Evolutionary conservation across 2,888 invertebrate species (phyloP).

Genomic region (Cephalotes varians): DNA sequence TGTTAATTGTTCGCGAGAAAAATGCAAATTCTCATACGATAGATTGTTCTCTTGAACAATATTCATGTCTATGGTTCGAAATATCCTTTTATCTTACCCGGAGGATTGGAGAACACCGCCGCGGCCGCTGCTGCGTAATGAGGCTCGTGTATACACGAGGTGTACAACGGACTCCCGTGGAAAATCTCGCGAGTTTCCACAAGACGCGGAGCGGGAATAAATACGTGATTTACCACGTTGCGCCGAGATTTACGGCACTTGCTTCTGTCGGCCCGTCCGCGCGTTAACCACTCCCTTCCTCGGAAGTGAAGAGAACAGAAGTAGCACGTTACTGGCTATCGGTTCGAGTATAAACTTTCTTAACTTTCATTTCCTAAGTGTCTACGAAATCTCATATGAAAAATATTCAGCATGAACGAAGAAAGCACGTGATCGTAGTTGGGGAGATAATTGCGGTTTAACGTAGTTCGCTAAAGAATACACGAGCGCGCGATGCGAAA

Average conservation of each 20-base stretch:
- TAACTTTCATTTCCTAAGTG: slow-evolving; percentile 46
- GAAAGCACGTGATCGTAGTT: slow-evolving; percentile 24
- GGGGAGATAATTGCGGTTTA: slow-evolving; percentile 29
- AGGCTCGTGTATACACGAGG: background rate
- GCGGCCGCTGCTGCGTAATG: slow-evolving; percentile 19
- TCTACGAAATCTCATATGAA: slow-evolving; percentile 30
- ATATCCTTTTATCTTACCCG: background rate
- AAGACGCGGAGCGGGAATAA: slow-evolving; percentile 42
- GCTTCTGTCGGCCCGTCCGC: background rate
- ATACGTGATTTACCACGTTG: slow-evolving; percentile 68
- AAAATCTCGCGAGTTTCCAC: slow-evolving; percentile 18
- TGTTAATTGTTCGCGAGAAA: background rate
- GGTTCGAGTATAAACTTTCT: slow-evolving; percentile 25
- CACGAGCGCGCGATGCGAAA: slow-evolving; percentile 6
- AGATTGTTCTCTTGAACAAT: background rate
- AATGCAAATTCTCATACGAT: background rate
- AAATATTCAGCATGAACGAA: slow-evolving; percentile 5
- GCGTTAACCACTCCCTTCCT: slow-evolving; percentile 30
- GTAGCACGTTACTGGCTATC: slow-evolving; percentile 3
- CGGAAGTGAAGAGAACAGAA: background rate
- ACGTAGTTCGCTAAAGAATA: slow-evolving; percentile 3
- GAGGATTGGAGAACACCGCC: background rate
- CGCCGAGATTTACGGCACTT: slow-evolving; percentile 71
- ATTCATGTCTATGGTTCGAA: background rate
- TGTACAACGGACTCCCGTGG: background rate